Percentiles rank a stretch among this genome's conserved stretches.
phyloP scores from a whole-genome alignment of 2,797 vertebrate genomes.

The Hippocampus kuda region DNA sequence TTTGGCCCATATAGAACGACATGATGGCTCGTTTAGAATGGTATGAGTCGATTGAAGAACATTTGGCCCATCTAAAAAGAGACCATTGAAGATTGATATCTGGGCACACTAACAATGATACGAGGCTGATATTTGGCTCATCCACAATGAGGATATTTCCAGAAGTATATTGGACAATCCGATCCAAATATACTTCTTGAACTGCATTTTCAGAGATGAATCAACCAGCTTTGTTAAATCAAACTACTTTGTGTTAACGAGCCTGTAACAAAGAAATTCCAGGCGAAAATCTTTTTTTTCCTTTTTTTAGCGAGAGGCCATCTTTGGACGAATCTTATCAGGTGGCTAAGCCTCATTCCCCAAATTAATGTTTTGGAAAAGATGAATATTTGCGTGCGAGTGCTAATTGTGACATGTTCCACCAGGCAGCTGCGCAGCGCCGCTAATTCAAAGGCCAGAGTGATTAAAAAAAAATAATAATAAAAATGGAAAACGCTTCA shows the following conservation, averaged over 20 bases:
- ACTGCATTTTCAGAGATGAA: not conserved
- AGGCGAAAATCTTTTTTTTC: not conserved
- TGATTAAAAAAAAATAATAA: not conserved
- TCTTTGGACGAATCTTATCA: not conserved
- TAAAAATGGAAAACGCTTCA: not conserved
- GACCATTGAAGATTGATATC: too few species aligned
- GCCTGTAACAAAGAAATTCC: not conserved
- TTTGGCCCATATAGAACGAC: too few species aligned
- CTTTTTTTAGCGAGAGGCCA: not conserved
- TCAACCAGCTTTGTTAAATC: not conserved
- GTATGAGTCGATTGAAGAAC: too few species aligned
- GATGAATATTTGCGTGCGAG: slow-evolving; percentile 47
- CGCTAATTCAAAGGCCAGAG: slow-evolving; percentile 3
- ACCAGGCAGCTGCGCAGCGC: slow-evolving; percentile 37
- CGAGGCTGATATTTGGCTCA: too few species aligned
- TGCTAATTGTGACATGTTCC: slow-evolving; percentile 60
- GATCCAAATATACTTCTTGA: not conserved
- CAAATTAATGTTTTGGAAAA: slow-evolving; percentile 54
- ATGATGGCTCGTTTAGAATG: too few species aligned
- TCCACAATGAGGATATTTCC: too few species aligned
- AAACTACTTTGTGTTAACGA: not conserved
- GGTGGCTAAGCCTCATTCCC: slow-evolving; percentile 20
- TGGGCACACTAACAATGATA: too few species aligned
- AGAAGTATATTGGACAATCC: too few species aligned
- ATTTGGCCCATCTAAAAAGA: too few species aligned